phyloP scores from a whole-genome alignment of 2,888 invertebrate genomes.

The Eulithis prunata region DNA sequence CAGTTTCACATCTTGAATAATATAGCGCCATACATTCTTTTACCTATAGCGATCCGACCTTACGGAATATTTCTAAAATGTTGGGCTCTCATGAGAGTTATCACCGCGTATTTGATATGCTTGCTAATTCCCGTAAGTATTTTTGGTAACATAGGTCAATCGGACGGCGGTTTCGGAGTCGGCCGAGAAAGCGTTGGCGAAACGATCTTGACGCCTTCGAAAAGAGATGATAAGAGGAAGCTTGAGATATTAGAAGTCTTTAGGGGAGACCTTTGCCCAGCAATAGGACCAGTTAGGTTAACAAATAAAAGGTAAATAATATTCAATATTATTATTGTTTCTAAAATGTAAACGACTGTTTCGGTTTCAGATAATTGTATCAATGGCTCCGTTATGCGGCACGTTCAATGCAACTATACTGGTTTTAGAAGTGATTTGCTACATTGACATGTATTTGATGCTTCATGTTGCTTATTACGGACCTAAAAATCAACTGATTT shows the following conservation, averaged over 20 bases:
- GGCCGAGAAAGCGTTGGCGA: too few relatives aligned
- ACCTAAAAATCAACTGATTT: constrained; percentile 75
- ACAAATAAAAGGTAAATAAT: background rate
- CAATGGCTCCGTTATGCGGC: constrained; percentile 68
- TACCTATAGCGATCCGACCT: constrained; percentile 71
- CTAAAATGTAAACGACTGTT: constrained; percentile 2
- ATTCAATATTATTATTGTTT: background rate
- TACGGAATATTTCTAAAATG: constrained; percentile 70
- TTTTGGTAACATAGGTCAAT: background rate
- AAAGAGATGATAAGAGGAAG: too few relatives aligned
- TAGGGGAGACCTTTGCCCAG: too few relatives aligned
- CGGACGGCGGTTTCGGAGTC: too few relatives aligned
- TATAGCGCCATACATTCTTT: constrained; percentile 64
- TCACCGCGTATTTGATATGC: constrained; percentile 64
- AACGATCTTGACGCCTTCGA: too few relatives aligned
- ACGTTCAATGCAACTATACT: constrained; percentile 62
- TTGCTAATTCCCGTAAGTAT: constrained; percentile 69
- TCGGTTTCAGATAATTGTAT: constrained; percentile 63
- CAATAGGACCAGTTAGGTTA: too few relatives aligned
- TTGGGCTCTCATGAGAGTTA: constrained; percentile 67
- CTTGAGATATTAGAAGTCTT: too few relatives aligned
- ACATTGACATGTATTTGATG: constrained; percentile 79
- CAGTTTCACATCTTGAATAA: constrained; percentile 63
- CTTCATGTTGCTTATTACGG: constrained; percentile 81
- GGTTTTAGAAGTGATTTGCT: constrained; percentile 72